Base-by-base conservation (phyloP, 2,113 vertebrate genomes). In the Hypanus sabinus region DNA sequence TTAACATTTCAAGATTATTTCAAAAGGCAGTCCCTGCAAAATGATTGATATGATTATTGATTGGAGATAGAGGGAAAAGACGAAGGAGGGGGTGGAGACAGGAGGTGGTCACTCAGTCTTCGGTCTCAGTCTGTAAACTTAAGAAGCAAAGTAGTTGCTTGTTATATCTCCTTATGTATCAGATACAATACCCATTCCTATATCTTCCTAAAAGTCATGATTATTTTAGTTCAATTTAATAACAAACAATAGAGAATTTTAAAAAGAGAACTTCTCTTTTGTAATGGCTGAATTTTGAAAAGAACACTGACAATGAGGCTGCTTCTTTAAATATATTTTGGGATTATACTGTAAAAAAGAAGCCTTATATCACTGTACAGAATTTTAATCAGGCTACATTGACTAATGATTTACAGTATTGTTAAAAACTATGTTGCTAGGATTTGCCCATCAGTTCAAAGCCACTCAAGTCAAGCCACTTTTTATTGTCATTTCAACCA, bases 1-100 rank as follows among this genome's bases (percentile, higher is more conserved):
- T 62, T 65, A 65, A 16, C 62, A 36, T 90, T 55, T 30, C 85
- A 90, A 90, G 33, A 90, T 62, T 65, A 90, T 90, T 90, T 90
- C 85, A 36, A 90, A 90, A 65, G 85, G 30, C 60, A 90, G 60
- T 33, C 85, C 8, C 60, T 33, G 14, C 57, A 90, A 62, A 57
- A 18, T 12, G 20, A 65, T 33, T 18, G 18, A 90, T 20, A 2
- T 33, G 60, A 5, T 68, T 90, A 33, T 90, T 90, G 30, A 90
- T 65, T 20, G 30, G 60, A 88, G n/a, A 62, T 12, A 90, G n/a
- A 90, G 30, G 85, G 57, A 33, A 62, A 0, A 18, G 70, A 71
- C 18, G 18, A 4, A 16, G 11, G n/a, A n/a, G n/a, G n/a, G n/a
- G n/a, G n/a, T n/a, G n/a, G 65, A 12, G 62, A 12, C 6, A n/a